Conservation (phyloP, 2,113 vertebrate genomes). For the Passer domesticus region DNA sequence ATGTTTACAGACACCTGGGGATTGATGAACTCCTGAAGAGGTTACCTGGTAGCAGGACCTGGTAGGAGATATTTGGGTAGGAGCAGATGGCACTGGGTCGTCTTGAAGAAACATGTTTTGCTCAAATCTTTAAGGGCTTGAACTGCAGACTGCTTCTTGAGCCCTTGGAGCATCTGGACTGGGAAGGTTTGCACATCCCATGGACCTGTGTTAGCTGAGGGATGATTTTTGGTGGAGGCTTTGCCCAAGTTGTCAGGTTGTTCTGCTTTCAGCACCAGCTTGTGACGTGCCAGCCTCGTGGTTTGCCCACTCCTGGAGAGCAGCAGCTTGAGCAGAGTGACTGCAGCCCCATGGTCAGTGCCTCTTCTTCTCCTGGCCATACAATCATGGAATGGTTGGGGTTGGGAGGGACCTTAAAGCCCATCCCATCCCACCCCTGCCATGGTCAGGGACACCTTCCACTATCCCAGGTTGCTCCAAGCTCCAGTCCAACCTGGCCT, state of each 20-base stretch:
- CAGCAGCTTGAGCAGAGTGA: neutral
- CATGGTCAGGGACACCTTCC: neutral
- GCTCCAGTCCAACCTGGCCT: rapidly evolving
- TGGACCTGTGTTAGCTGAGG: neutral
- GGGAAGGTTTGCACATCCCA: neutral
- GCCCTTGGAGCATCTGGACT: neutral
- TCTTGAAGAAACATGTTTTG: neutral
- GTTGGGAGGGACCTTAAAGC: neutral
- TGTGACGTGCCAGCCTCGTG: neutral
- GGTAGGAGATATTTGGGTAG: neutral
- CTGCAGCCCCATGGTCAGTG: neutral
- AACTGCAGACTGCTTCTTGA: neutral
- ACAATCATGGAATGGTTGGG: neutral
- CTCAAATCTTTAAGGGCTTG: neutral
- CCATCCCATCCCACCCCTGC: neutral
- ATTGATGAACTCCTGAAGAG: neutral
- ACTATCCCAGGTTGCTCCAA: rapidly evolving
- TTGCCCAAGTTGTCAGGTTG: neutral
- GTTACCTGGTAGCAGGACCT: neutral
- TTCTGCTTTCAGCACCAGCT: neutral
- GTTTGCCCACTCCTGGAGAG: neutral
- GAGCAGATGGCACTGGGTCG: neutral
- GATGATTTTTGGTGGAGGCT: neutral
- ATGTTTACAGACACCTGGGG: neutral
- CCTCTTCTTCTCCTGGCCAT: neutral